Evolutionary conservation across 2,888 invertebrate genomes (phyloP), one percentile per base, ranked within the genome.

Genomic region (Nebria salina): DNA sequence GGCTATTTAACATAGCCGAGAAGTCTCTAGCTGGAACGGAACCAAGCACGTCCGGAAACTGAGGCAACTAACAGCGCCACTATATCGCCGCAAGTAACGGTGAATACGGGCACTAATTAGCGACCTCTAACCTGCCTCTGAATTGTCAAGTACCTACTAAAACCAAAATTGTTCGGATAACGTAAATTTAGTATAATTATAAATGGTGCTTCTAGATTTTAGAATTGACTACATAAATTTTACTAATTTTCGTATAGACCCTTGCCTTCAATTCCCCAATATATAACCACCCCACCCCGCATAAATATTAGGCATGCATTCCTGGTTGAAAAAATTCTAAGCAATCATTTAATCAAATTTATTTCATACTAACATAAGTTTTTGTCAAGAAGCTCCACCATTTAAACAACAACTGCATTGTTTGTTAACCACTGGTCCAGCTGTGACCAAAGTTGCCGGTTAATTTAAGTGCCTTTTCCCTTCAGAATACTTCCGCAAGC

Each of bases 61-160:
- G 54, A 54, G 54, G 54, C 54, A 54, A 54, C 54, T 54, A 54
- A 54, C 54, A 54, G 54, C 54, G 54, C 54, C 54, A 54, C 54
- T 54, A 54, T 54, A 54, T 54, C 3, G 54, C 54, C 54, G 8
- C 54, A 54, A 54, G 54, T 54, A 11, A 54, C 54, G 54, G 54
- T 1, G 54, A 54, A 8, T 54, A 54, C 54, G 54, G 54, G 54
- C 8, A 54, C 54, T 54, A 54, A 54, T 54, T 54, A 54, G 54
- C 13, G 13, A 54, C 54, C 54, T 54, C 54, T 54, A 54, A 54
- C 54, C 54, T 54, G 34, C 5, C 54, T 8, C 54, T 54, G 54
- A 8, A 54, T 54, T 54, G 54, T 54, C 13, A 54, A 54, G 11
- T 8, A 54, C 13, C 54, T 34, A 54, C 54, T 54, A 54, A 34